Evolutionary conservation across 2,113 vertebrate genomes (phyloP), one percentile per base, ranked within the genome.

Genomic region (Onychostoma macrolepis): DNA sequence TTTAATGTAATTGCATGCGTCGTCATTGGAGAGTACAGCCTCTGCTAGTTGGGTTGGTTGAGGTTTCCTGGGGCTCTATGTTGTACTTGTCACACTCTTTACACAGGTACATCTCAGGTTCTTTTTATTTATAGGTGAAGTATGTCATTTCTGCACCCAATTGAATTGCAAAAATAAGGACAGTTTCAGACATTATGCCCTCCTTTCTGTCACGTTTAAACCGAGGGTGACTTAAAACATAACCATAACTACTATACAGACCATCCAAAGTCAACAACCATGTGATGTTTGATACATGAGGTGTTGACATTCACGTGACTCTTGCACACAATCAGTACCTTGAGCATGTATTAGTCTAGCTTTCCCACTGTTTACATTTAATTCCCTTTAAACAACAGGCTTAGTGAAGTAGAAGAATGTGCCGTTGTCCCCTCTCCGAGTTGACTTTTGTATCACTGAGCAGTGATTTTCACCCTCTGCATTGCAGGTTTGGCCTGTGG

Each of bases 331-430:
- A 80, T 83, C 45, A 0, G 81, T 91, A 90, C 91, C 10, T 69
- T 86, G 90, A 88, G 92, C 93, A 92, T 92, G 87, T 88, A 83
- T 91, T 89, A n/a, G 84, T 87, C 88, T 69, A 86, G 85, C 88
- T 91, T 87, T 77, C 83, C 58, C 88, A 87, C 88, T 91, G 86
- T 93, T 94, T 93, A 92, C 87, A 63, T 91, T 86, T 90, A 93
- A 93, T 83, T 89, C 65, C 77, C 85, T 89, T 87, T 90, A 85
- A 91, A 89, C 91, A 92, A 90, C 88, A 87, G 89, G 91, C 87
- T 88, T 89, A 91, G 86, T 90, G 36, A 85, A 74, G 78, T 87
- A 77, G 83, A 85, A 50, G 74, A 89, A 92, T 88, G 82, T 58
- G 71, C 67, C 82, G 83, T 87, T 84, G 91, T 88, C 88, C 82